A percentile compares a stretch with the other conserved stretches of the same genome.
Conservation (phyloP, 2,113 vertebrate species). For the Eptesicus fuscus region DNA sequence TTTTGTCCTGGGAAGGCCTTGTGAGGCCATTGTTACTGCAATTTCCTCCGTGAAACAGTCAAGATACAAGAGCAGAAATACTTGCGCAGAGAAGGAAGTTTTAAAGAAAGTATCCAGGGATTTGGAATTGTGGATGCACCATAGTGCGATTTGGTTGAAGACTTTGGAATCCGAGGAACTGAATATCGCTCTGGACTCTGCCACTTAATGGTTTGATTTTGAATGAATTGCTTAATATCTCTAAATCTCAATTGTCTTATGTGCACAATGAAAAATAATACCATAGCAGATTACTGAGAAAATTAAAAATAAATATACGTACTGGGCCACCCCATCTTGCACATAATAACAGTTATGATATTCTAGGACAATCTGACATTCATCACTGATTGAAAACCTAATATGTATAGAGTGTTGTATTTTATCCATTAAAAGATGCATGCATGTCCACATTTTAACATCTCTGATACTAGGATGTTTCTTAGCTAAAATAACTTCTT, state of each 20-base stretch:
- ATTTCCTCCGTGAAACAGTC: background rate
- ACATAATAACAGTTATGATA: background rate
- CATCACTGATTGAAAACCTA: background rate
- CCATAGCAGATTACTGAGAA: background rate
- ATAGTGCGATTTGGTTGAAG: accelerated
- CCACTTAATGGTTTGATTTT: background rate
- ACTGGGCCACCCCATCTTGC: background rate
- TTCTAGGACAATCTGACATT: background rate
- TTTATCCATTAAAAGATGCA: background rate
- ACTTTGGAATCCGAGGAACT: background rate
- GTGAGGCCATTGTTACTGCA: background rate
- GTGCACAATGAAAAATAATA: background rate
- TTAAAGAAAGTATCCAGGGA: background rate
- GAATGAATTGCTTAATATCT: background rate
- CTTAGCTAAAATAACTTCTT: background rate
- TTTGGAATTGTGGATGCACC: accelerated
- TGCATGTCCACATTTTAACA: background rate
- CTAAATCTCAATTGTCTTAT: background rate
- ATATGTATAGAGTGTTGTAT: background rate
- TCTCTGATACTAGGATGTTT: background rate
- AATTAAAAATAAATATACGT: background rate
- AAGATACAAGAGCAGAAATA: background rate
- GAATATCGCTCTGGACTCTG: background rate
- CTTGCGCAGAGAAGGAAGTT: background rate
- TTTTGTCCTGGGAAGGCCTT: background rate